These are phyloP conservation scores for Pinctada fucata DNA, from an alignment of 2,888 invertebrate genomes.

Conservation along the genomic window DNA sequence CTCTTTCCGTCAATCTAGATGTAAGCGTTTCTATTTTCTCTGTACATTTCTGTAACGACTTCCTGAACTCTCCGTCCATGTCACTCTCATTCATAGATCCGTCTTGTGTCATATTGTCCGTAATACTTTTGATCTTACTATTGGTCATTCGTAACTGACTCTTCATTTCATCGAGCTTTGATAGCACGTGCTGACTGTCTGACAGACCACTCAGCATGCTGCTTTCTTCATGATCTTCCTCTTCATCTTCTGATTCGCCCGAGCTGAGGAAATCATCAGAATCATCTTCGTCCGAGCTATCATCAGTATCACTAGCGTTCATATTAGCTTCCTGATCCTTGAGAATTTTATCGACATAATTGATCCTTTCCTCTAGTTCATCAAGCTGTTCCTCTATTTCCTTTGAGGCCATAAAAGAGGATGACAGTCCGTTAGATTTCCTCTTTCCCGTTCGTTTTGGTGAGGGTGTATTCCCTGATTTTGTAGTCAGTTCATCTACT, in stretches of 20 bases:
- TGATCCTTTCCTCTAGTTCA: conserved; percentile 62
- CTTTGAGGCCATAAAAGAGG: conserved; percentile 41
- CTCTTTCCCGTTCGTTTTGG: conserved; percentile 14
- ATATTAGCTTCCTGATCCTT: conserved; percentile 45
- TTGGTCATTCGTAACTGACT: conserved; percentile 59
- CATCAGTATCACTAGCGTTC: conserved; percentile 43
- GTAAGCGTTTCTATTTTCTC: conserved; percentile 60
- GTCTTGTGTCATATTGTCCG: conserved; percentile 48
- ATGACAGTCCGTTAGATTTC: conserved; percentile 25
- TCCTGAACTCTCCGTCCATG: conserved; percentile 45
- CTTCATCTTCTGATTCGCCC: conserved; percentile 50
- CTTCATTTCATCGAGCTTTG: conserved; percentile 64
- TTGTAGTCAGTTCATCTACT: conserved; percentile 89
- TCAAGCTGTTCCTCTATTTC: conserved; percentile 60
- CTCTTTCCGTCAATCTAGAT: conserved; percentile 51
- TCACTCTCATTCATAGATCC: conserved; percentile 37
- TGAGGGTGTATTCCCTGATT: conserved; percentile 78
- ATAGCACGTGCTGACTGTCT: conserved; percentile 48
- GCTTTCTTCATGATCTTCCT: conserved; percentile 42
- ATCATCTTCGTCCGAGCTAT: conserved; percentile 46
- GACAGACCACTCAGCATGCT: conserved; percentile 38
- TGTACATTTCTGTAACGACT: conserved; percentile 56
- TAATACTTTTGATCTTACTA: conserved; percentile 57
- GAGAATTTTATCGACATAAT: conserved; percentile 58
- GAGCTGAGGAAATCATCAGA: conserved; percentile 54